Evolutionary conservation across 2,888 invertebrate species (phyloP), one percentile per base, ranked within the genome.

Genomic region (Nemoura dubitans): DNA sequence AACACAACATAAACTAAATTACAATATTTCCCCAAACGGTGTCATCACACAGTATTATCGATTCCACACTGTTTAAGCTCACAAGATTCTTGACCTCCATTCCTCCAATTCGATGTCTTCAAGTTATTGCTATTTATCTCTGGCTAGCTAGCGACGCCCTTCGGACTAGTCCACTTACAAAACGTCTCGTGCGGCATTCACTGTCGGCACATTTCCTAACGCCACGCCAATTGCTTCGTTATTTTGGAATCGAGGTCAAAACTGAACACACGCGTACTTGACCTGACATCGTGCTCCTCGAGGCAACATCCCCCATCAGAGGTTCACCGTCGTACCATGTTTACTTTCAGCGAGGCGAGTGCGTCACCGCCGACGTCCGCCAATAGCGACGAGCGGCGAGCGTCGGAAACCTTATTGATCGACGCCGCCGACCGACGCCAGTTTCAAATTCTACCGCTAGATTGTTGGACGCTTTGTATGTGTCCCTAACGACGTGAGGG

Each of bases 191-290:
- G 5, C 27, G 21, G 81, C 29, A 7, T 16, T 81, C 81, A 81
- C 81, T 25, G 78, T 10, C 0, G 29, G 27, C 78, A 78, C 78
- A 10, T 29, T 10, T 21, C 21, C 59, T 59, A 59, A 21, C 21
- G 14, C 14, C 59, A 59, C 59, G 10, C 14, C 59, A 59, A 5
- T 30, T 28, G 81, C n/a, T 81, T 36, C 42, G 42, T 30, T 26
- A 26, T 83, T 42, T 83, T 83, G 83, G 36, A 84, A 80, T 80
- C 85, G 77, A 87, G 85, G 87, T 87, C 87, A 87, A 59, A 43
- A 27, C n/a, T 2, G 81, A 81, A 85, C 87, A 85, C 87, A 87
- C 85, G 85, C 85, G 82, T 36, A 81, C 85, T 87, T 87, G 87
- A 87, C 87, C 87, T 87, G 85, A 10, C 84, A 29, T 76, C 83